phyloP scores from a whole-genome alignment of 2,888 invertebrate genomes.

The Folsomia candida region DNA sequence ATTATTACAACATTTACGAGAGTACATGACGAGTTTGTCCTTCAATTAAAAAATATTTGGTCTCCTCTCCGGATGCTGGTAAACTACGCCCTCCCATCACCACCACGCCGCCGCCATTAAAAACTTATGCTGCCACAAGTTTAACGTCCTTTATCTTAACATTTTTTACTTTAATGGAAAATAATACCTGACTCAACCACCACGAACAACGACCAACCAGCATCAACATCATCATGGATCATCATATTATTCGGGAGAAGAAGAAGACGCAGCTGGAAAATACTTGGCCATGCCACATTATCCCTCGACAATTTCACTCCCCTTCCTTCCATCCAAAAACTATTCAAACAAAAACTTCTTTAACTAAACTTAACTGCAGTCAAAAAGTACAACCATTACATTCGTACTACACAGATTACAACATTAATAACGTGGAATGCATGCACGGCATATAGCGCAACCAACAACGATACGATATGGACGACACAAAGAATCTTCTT shows the following conservation, averaged over 20 bases:
- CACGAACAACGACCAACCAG: neutral
- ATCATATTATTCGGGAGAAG: no score
- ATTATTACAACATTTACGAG: no score
- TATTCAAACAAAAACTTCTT: neutral
- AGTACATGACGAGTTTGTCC: no score
- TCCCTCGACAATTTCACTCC: neutral
- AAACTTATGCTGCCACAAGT: neutral
- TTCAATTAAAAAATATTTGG: neutral
- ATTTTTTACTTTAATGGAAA: conserved; percentile 7
- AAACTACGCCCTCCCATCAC: neutral
- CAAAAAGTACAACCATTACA: neutral
- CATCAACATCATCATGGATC: neutral
- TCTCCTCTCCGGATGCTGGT: neutral
- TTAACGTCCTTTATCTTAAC: conserved; percentile 4
- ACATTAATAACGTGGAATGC: neutral
- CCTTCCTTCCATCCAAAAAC: neutral
- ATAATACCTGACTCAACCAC: neutral
- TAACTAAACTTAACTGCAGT: neutral
- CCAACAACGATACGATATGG: neutral
- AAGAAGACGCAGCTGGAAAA: neutral
- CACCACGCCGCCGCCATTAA: neutral
- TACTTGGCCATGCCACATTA: neutral
- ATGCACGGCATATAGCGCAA: neutral
- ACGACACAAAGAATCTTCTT: neutral
- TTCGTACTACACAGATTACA: neutral